Conservation (phyloP, 2,113 vertebrate genomes). For the Atrichornis clamosus region DNA sequence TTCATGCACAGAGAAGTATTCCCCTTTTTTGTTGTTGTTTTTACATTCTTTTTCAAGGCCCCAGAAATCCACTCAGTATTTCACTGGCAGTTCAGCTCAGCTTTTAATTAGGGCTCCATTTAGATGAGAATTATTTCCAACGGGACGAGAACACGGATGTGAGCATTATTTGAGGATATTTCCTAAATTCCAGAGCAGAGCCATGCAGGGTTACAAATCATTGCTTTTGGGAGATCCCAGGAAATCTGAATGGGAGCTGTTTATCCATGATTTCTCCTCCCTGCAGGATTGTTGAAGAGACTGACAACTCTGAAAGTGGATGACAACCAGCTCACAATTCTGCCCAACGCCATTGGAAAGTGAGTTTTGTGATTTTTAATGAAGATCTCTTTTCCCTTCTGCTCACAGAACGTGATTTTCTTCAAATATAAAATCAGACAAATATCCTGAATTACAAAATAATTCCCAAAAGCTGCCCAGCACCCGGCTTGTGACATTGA, state of each 20-base stretch:
- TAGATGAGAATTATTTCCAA: background rate
- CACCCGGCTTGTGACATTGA: background rate
- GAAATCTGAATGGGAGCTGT: background rate
- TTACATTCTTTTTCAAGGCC: background rate
- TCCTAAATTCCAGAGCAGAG: background rate
- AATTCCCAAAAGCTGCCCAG: background rate
- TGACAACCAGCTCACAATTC: slow-evolving; percentile 96
- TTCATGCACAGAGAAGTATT: too few relatives aligned
- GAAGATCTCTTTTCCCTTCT: background rate
- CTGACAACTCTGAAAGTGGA: slow-evolving; percentile 97
- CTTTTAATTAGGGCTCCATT: background rate
- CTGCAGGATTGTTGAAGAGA: slow-evolving; percentile 92
- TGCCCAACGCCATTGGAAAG: slow-evolving; percentile 97
- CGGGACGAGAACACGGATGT: too few relatives aligned
- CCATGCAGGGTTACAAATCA: background rate
- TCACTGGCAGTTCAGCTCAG: background rate
- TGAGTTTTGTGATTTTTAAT: slow-evolving; percentile 63
- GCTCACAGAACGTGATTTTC: background rate
- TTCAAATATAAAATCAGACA: background rate
- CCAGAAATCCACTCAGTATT: background rate
- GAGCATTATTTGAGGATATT: too few relatives aligned
- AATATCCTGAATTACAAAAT: background rate
- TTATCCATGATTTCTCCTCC: background rate
- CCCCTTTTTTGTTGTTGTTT: background rate
- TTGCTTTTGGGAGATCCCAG: background rate